Percentiles rank a stretch among this genome's conserved stretches.
Evolutionary conservation across 2,797 vertebrate species (phyloP).

Genomic region (Hozukius guyotensis): DNA sequence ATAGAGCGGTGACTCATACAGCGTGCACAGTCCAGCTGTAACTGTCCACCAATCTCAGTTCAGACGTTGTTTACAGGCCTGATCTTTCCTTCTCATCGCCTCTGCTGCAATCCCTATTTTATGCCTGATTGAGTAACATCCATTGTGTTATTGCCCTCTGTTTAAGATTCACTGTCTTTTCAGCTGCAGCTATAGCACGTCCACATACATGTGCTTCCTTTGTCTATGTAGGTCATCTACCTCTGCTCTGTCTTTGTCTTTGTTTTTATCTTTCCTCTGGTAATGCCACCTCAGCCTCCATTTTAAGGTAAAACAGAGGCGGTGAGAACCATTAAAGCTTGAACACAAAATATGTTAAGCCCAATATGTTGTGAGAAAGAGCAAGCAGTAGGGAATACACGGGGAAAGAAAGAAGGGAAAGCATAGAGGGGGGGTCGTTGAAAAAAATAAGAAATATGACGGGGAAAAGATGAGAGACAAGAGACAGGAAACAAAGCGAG

Average conservation of each 20-base stretch:
- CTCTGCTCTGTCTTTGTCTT: conserved; percentile 4
- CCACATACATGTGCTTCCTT: conserved; percentile 27
- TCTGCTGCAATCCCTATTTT: conserved; percentile 7
- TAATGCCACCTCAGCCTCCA: neutral
- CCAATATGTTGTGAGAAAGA: neutral
- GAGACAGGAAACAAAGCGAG: conserved; percentile 4
- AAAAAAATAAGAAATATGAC: neutral
- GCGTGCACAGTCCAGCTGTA: neutral
- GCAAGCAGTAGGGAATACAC: neutral
- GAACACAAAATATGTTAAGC: neutral
- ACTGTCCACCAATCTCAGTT: conserved; percentile 15
- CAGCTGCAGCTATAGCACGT: conserved; percentile 25
- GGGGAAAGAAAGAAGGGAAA: neutral
- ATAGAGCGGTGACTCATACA: conserved; percentile 7
- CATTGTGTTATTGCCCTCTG: neutral
- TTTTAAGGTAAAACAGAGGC: conserved; percentile 5
- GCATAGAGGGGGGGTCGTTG: neutral
- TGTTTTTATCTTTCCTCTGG: neutral
- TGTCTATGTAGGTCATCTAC: conserved; percentile 37
- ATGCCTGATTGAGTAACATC: conserved; percentile 28
- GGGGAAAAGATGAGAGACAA: neutral
- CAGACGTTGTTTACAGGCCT: conserved; percentile 39
- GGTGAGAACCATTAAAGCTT: neutral
- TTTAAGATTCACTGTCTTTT: conserved; percentile 20
- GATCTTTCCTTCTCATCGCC: conserved; percentile 40